Base-by-base conservation (phyloP, 2,113 vertebrate species). In the Shinisaurus crocodilurus region DNA sequence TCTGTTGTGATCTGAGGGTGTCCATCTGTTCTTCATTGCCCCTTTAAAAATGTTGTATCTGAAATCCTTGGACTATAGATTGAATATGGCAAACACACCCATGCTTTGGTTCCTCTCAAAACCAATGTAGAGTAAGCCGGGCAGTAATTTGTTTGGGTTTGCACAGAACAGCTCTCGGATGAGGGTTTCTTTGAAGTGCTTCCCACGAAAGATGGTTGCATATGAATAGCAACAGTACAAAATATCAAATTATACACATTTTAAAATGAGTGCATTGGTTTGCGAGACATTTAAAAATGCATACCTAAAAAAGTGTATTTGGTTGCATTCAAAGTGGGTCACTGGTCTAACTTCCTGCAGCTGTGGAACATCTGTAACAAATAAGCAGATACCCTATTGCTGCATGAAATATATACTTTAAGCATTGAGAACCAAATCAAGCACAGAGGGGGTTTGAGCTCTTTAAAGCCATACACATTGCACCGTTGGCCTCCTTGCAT, bases 1-100 rank as follows among this genome's bases (percentile, higher is more conserved):
- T 82, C 40, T 43, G 5, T 34, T 63, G 69, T 67, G 54, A 84
- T 54, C 43, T 0, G 37, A 89, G 18, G 10, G 3, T 20, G n/a
- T 27, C 87, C 65, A 76, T 84, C n/a, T 69, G 10, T 37, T 89
- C 77, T 70, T 69, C 69, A 15, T 74, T 1, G 1, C 54, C 0
- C 74, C 45, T 82, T 69, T 92, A 80, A 34, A 85, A 90, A 57
- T 10, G 76, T 89, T 29, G 67, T 5, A 72, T 0, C 75, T 93
- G 94, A 96, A 96, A 96, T 96, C 94, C 95, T 97, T 96, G 95
- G 94, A 83, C 91, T 95, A 82, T 87, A 95, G 95, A 97, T 95
- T 90, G 94, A 95, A 95, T 97, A 97, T 91, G 97, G 97, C 74
- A 96, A 97, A 96, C 96, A 96, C 97, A 88, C 97, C 96, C 97